phyloP scores from a whole-genome alignment of 2,888 invertebrate species.

The Hemithea aestivaria region DNA sequence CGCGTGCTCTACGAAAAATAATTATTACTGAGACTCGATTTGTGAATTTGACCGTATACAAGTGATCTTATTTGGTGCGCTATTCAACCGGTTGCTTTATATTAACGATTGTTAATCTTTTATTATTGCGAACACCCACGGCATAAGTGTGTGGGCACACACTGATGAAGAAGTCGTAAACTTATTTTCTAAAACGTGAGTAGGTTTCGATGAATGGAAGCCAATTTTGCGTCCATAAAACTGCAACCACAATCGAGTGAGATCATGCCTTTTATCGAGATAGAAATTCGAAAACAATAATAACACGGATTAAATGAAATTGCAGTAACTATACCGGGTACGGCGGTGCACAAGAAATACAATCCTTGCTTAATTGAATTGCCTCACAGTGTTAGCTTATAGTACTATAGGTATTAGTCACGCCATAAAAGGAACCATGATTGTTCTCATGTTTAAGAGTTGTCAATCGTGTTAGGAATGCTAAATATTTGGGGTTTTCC shows the following conservation, averaged over 20 bases:
- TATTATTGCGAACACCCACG: constrained; percentile 20
- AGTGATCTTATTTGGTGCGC: constrained; percentile 23
- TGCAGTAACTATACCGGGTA: constrained; percentile 22
- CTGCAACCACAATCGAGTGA: constrained; percentile 6
- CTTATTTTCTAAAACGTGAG: constrained; percentile 13
- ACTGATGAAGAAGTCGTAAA: constrained; percentile 12
- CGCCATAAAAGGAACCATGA: constrained; percentile 27
- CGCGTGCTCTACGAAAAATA: constrained; percentile 27
- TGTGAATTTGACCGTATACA: constrained; percentile 32
- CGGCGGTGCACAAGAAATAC: constrained; percentile 34
- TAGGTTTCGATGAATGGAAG: constrained; percentile 12
- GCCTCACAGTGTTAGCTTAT: constrained; percentile 35
- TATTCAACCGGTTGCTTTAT: constrained; percentile 17
- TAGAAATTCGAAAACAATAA: constrained; percentile 16
- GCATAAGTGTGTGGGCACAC: constrained; percentile 14
- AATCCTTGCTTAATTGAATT: constrained; percentile 46
- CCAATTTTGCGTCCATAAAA: constrained; percentile 3
- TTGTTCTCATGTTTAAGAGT: constrained; percentile 19
- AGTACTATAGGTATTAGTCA: constrained; percentile 37
- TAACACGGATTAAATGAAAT: constrained; percentile 22
- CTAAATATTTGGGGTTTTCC: constrained; percentile 36
- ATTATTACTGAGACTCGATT: constrained; percentile 34
- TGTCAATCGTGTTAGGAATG: constrained; percentile 24
- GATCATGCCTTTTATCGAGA: constrained; percentile 8
- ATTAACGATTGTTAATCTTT: constrained; percentile 18